Conservation (phyloP, 2,113 vertebrate species). For the Camelus dromedarius region DNA sequence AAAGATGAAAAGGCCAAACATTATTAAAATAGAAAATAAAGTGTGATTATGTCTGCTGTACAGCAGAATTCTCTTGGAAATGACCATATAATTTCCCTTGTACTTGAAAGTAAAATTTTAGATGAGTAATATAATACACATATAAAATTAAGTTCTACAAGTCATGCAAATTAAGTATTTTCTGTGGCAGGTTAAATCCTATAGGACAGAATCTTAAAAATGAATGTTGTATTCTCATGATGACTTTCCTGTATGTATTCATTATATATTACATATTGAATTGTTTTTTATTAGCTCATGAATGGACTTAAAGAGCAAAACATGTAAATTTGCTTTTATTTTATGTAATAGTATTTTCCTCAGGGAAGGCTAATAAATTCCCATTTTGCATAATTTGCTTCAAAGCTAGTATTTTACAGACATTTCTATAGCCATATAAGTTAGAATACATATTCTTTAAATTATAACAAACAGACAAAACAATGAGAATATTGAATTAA, state of each 20-base stretch:
- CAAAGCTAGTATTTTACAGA: constrained; percentile 16
- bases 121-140: not conserved
- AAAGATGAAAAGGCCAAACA: not conserved
- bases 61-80: not conserved
- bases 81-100: not conserved
- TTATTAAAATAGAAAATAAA: constrained; percentile 44
- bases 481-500: constrained; percentile 43
- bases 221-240: not conserved
- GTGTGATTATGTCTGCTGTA: not conserved
- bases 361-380: constrained; percentile 23
- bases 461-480: not conserved
- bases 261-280: constrained; percentile 47
- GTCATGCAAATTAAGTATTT: not conserved
- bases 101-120: constrained; percentile 17
- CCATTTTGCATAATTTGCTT: not conserved
- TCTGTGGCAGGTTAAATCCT: not conserved
- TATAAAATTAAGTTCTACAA: not conserved
- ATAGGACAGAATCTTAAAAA: not conserved
- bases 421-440: not conserved
- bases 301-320: constrained; percentile 26
- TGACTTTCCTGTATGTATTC: not conserved
- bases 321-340: constrained; percentile 55
- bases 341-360: constrained; percentile 38
- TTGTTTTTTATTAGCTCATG: constrained; percentile 34
- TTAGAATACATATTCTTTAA: not conserved